Base-by-base conservation (phyloP, 1,140 invertebrate species). In the Ceratosolen solmsi region DNA sequence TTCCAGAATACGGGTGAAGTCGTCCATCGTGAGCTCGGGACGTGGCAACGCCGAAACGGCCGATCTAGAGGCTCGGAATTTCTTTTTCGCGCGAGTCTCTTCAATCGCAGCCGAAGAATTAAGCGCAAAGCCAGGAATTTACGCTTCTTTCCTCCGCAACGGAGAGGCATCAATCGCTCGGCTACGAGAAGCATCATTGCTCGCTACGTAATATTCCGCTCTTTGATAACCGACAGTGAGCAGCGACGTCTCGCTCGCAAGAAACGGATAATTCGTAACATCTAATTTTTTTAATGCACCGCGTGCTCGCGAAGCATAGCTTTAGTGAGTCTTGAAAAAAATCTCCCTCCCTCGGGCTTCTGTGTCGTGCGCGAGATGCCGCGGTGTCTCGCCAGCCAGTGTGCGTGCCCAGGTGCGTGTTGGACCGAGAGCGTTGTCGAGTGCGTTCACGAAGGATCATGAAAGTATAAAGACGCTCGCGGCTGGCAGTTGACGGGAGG, bases 211-310 rank as follows among this genome's bases (percentile, higher is more conserved):
- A n/a, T n/a, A n/a, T n/a, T n/a, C n/a, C n/a, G n/a, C n/a, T n/a
- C n/a, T n/a, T n/a, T n/a, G n/a, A n/a, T n/a, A n/a, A n/a, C n/a
- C n/a, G n/a, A n/a, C n/a, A n/a, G n/a, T n/a, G n/a, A n/a, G n/a
- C n/a, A n/a, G n/a, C n/a, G n/a, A n/a, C n/a, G n/a, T n/a, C n/a
- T n/a, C n/a, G 5, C 3, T 58, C 41, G 15, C n/a, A 68, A 68
- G 41, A 68, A 68, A 56, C 15, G 54, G 49, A 79, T 72, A 79
- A 79, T 79, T 79, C 72, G n/a, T 33, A 71, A 72, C 78, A 51
- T 58, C 78, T 79, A 79, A 79, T 79, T 49, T 71, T 79, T 79
- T 79, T 79, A 79, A n/a, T n/a, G n/a, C n/a, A n/a, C n/a, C n/a
- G n/a, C n/a, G n/a, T n/a, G n/a, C n/a, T n/a, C n/a, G n/a, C n/a